A percentile compares a stretch with the other conserved stretches of the same genome.
Evolutionary conservation across 2,113 vertebrate species (phyloP).

Genomic region (Thymallus thymallus): DNA sequence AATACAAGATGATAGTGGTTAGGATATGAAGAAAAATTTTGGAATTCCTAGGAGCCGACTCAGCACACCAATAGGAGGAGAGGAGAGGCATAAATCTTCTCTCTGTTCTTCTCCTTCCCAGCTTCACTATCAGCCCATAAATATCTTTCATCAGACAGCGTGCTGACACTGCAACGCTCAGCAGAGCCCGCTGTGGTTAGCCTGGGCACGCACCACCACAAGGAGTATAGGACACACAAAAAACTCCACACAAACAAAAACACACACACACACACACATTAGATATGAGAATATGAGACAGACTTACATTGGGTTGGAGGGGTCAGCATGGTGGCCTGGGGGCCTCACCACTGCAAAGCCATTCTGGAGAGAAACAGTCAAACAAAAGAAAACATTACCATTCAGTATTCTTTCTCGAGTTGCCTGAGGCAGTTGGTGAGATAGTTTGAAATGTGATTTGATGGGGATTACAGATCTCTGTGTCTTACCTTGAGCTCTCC

Average conservation of each 20-base stretch:
- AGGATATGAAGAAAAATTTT: constrained; percentile 69
- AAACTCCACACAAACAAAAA: constrained; percentile 16
- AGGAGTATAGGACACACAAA: background rate
- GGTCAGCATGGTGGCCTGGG: constrained; percentile 88
- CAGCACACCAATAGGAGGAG: background rate
- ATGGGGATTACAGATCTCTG: background rate
- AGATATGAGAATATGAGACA: background rate
- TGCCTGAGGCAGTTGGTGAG: background rate
- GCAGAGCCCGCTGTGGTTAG: constrained; percentile 14
- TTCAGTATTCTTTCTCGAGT: background rate
- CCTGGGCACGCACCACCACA: constrained; percentile 4
- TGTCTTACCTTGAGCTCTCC: constrained; percentile 85
- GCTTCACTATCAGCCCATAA: constrained; percentile 30
- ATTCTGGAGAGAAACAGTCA: constrained; percentile 73
- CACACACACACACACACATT: constrained; percentile 25
- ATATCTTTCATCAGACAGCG: constrained; percentile 25
- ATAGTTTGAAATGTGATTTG: background rate
- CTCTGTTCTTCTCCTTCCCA: background rate
- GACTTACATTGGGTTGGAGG: constrained; percentile 88
- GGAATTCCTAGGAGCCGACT: constrained; percentile 7
- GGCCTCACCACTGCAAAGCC: constrained; percentile 93
- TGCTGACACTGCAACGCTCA: constrained; percentile 32
- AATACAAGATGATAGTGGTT: background rate
- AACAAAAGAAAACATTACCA: background rate
- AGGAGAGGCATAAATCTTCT: background rate